phyloP scores from a whole-genome alignment of 2,888 invertebrate genomes.

The Synergus umbraculus region DNA sequence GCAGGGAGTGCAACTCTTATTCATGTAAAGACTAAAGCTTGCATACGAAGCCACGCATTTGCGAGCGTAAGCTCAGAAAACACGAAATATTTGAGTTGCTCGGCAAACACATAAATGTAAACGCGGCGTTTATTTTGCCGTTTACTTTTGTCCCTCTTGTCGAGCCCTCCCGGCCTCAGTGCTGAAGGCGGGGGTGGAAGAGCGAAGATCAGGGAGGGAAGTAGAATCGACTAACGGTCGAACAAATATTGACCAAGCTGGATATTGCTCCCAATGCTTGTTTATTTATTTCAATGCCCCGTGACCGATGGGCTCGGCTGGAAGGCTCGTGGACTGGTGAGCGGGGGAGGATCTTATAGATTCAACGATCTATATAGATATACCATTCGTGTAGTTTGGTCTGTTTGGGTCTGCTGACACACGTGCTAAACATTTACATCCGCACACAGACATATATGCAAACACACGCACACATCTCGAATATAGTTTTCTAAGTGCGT shows the following conservation, averaged over 20 bases:
- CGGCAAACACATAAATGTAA: conserved; percentile 76
- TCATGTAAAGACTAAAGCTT: not conserved
- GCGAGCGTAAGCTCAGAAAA: conserved; percentile 63
- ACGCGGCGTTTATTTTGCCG: conserved; percentile 74
- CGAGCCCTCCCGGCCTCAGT: conserved; percentile 58
- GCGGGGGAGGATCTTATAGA: not conserved
- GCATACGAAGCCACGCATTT: conserved; percentile 49
- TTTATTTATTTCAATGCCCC: conserved; percentile 76
- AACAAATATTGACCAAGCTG: conserved; percentile 76
- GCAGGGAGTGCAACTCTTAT: conserved; percentile 16
- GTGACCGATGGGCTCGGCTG: conserved; percentile 67
- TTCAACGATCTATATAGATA: not conserved
- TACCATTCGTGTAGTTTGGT: not conserved
- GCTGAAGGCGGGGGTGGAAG: conserved; percentile 55
- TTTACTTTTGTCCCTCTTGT: conserved; percentile 74
- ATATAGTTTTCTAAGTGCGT: not conserved
- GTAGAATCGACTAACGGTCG: conserved; percentile 74
- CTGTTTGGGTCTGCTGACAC: not conserved
- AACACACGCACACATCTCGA: not conserved
- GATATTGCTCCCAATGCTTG: conserved; percentile 77
- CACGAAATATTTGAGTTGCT: conserved; percentile 77
- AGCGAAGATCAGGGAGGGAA: conserved; percentile 48
- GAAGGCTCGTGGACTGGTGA: not conserved
- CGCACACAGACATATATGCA: not conserved
- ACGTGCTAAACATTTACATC: not conserved